These are phyloP conservation scores for Manis javanica DNA, from an alignment of 2,797 vertebrate genomes.

Conservation along the genomic window DNA sequence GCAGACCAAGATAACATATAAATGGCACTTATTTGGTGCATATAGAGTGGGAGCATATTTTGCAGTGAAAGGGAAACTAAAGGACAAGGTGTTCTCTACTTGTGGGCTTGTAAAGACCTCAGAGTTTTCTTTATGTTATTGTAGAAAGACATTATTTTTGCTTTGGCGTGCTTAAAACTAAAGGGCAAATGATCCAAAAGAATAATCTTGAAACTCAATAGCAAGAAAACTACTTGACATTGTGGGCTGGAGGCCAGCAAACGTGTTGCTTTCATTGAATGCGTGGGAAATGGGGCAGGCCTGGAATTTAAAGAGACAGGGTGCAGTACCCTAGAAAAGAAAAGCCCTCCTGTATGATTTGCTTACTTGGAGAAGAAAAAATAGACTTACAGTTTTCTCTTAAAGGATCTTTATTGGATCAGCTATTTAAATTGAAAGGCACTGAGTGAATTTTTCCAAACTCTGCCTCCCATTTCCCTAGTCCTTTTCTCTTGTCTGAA, in stretches of 20 bases:
- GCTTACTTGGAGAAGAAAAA: constrained; percentile 76
- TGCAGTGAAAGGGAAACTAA: constrained; percentile 51
- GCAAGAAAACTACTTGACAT: constrained; percentile 76
- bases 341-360: constrained; percentile 80
- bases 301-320: constrained; percentile 80
- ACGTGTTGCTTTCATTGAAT: constrained; percentile 65
- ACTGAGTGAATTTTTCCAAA: constrained; percentile 72
- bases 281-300: constrained; percentile 68
- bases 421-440: constrained; percentile 74
- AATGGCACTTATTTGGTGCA: constrained; percentile 58
- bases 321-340: constrained; percentile 75
- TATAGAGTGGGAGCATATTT: constrained; percentile 37
- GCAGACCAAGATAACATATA: neutral
- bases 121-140: constrained; percentile 66
- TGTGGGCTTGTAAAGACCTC: constrained; percentile 58
- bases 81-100: constrained; percentile 73
- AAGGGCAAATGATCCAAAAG: constrained; percentile 79
- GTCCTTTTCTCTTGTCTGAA: constrained; percentile 71
- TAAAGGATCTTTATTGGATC: constrained; percentile 80
- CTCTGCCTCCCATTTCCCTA: constrained; percentile 43
- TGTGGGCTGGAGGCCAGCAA: constrained; percentile 69
- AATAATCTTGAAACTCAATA: constrained; percentile 77
- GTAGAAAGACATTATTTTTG: constrained; percentile 71
- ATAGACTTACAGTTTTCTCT: constrained; percentile 73
- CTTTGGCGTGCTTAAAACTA: constrained; percentile 75